Percentiles rank a stretch among this genome's conserved stretches.
Evolutionary conservation across 2,113 vertebrate genomes (phyloP).

Genomic region (Takifugu bimaculatus): DNA sequence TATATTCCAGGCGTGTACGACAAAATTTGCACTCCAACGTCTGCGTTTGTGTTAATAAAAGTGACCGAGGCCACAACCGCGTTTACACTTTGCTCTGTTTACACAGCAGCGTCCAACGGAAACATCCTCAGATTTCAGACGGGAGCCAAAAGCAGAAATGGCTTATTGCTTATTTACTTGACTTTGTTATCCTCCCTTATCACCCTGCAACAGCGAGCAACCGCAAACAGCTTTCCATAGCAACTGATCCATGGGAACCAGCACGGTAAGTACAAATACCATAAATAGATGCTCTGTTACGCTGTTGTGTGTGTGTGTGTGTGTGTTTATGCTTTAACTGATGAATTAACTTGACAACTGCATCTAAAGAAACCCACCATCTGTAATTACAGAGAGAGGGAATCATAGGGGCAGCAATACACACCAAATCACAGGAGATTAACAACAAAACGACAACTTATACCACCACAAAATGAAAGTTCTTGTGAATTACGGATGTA

Average conservation of each 20-base stretch:
- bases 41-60: not conserved
- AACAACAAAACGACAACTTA: too few species aligned
- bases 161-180: slow-evolving; percentile 43
- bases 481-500: too few species aligned
- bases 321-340: not conserved
- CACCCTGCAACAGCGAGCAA: slow-evolving; percentile 11
- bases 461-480: too few species aligned
- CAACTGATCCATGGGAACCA: slow-evolving; percentile 22
- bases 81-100: slow-evolving; percentile 26
- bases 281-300: slow-evolving; percentile 5
- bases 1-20: not conserved
- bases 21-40: not conserved
- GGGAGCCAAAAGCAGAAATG: slow-evolving; percentile 17
- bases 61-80: not conserved
- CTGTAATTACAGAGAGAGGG: too few species aligned
- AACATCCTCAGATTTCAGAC: slow-evolving; percentile 38
- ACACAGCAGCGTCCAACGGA: slow-evolving; percentile 51
- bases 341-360: not conserved
- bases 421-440: too few species aligned
- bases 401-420: too few species aligned
- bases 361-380: too few species aligned
- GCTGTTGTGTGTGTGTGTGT: not conserved
- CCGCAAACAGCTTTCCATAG: slow-evolving; percentile 16
- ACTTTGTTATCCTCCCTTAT: slow-evolving; percentile 40
- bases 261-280: slow-evolving; percentile 2